Percentiles rank a stretch among this genome's conserved stretches.
Evolutionary conservation across 2,888 invertebrate species (phyloP).

Genomic region (Thera obeliscata): DNA sequence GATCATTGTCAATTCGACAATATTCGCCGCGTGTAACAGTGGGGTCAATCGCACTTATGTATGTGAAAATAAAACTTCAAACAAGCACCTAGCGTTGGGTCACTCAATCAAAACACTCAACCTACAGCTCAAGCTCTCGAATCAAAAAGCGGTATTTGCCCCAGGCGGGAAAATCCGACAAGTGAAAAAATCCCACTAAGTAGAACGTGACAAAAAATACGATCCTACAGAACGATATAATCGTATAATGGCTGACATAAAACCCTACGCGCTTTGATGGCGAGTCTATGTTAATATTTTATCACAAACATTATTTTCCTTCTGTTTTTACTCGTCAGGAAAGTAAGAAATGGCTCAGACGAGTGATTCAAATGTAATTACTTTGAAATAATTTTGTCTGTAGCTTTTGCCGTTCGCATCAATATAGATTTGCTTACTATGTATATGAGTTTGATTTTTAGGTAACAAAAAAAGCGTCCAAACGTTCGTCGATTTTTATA

Average conservation of each 20-base stretch:
- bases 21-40: no score
- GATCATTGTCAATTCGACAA: background rate
- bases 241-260: conserved; percentile 33
- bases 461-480: background rate
- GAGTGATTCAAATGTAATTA: conserved; percentile 15
- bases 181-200: conserved; percentile 1
- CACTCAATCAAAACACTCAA: background rate
- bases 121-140: background rate
- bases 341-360: conserved; percentile 13
- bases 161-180: conserved; percentile 4
- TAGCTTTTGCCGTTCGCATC: conserved; percentile 23
- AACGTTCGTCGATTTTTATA: background rate
- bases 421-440: conserved; percentile 44
- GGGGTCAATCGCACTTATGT: no score
- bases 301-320: conserved; percentile 24
- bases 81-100: background rate
- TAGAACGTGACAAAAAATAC: conserved; percentile 20
- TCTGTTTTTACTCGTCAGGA: conserved; percentile 23
- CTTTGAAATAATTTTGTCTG: conserved; percentile 1
- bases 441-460: conserved; percentile 34
- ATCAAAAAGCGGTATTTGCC: background rate
- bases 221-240: conserved; percentile 36
- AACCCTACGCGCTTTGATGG: conserved; percentile 33
- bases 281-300: conserved; percentile 30
- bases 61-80: background rate